Percentiles rank a stretch among this genome's conserved stretches.
Evolutionary conservation across 2,797 vertebrate species (phyloP).

Genomic region (Eospalax fontanierii): DNA sequence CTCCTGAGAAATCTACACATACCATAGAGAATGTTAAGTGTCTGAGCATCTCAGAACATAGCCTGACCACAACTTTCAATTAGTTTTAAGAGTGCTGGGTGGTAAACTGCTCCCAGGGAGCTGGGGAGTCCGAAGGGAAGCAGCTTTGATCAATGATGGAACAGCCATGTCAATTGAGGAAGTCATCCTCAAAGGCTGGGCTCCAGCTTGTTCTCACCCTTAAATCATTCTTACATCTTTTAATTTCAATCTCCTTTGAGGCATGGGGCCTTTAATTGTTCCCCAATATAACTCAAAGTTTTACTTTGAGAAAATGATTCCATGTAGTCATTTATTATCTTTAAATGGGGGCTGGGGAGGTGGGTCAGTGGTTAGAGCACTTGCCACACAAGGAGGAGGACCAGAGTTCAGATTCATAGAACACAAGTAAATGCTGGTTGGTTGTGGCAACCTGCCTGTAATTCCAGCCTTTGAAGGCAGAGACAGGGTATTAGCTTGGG

Average conservation of each 20-base stretch:
- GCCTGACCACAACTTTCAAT: slow-evolving; percentile 46
- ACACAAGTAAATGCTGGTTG: neutral
- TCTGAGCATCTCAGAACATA: neutral
- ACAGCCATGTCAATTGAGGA: neutral
- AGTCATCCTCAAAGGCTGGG: neutral
- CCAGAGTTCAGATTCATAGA: neutral
- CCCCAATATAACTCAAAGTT: neutral
- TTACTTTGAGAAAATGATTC: slow-evolving; percentile 24
- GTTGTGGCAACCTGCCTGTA: neutral
- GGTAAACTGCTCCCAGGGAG: neutral
- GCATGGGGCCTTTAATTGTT: neutral
- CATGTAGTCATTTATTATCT: rapidly evolving
- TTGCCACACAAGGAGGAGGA: neutral
- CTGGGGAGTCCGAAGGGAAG: neutral
- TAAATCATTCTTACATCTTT: neutral
- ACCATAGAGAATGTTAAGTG: neutral
- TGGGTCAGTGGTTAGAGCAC: neutral
- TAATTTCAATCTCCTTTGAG: slow-evolving; percentile 39
- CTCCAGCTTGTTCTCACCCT: neutral
- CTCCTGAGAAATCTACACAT: neutral
- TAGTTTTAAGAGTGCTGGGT: neutral
- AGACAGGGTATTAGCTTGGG: neutral
- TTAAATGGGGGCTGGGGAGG: neutral
- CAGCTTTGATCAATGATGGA: neutral
- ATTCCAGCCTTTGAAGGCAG: neutral